Evolutionary conservation across 2,797 vertebrate species (phyloP).

Genomic region (Smutsia temminckii): DNA sequence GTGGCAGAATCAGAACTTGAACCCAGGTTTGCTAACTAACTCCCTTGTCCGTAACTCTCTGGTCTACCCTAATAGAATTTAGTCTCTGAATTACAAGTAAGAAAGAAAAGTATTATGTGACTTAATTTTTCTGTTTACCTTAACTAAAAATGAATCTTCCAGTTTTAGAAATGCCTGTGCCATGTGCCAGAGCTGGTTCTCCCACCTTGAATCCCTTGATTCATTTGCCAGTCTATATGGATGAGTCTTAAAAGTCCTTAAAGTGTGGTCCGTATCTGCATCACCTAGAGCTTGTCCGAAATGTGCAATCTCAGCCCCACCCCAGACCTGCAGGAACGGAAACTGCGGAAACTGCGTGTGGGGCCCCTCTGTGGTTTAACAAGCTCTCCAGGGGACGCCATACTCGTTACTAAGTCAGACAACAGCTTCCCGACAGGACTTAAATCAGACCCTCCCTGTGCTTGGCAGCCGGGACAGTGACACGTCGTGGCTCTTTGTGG

Average conservation of each 20-base stretch:
- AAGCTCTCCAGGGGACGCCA: background rate
- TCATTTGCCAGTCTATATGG: background rate
- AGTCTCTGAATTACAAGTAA: constrained; percentile 23
- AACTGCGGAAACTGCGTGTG: background rate
- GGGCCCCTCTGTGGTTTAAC: background rate
- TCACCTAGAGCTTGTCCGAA: background rate
- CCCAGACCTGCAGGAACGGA: background rate
- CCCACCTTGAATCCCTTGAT: background rate
- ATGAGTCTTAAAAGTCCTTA: background rate
- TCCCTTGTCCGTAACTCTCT: background rate
- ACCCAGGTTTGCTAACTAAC: background rate
- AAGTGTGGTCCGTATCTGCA: background rate
- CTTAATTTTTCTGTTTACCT: background rate
- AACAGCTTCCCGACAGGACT: background rate
- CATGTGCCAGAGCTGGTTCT: background rate
- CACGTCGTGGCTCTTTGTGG: background rate
- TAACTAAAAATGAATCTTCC: background rate
- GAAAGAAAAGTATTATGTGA: background rate
- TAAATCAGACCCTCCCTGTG: background rate
- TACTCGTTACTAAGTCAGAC: background rate
- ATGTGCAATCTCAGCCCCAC: background rate
- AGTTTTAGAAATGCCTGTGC: background rate
- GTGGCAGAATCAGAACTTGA: background rate
- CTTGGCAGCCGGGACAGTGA: background rate
- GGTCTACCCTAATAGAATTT: background rate